Conservation (phyloP, 2,113 vertebrate species). For the Nesoenas mayeri region DNA sequence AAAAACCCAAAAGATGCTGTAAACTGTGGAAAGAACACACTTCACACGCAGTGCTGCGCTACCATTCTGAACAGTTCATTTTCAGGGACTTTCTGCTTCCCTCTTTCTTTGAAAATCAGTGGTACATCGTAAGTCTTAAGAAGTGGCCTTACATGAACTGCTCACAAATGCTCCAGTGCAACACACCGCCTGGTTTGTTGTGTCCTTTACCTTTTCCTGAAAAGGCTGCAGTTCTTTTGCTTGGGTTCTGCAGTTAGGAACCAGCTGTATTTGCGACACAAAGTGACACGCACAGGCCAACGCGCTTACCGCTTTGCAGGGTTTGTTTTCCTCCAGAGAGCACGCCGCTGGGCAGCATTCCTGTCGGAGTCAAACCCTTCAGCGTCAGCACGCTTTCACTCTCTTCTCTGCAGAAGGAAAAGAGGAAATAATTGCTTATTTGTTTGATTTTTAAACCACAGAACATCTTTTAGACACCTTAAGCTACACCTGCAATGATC, state of each 20-base stretch:
- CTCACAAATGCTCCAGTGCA: neutral
- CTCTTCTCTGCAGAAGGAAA: constrained; percentile 85
- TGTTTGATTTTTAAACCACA: rapidly evolving
- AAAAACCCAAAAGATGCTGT: neutral
- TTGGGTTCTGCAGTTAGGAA: constrained; percentile 13
- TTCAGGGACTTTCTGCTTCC: neutral
- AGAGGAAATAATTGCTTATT: neutral
- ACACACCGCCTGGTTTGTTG: neutral
- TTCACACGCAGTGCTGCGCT: neutral
- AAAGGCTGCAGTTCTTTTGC: neutral
- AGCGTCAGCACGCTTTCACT: constrained; percentile 97
- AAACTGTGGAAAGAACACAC: neutral
- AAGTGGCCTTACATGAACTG: neutral
- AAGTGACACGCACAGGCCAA: neutral
- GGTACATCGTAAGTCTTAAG: neutral
- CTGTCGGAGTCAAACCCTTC: constrained; percentile 96
- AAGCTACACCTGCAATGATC: neutral
- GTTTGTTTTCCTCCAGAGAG: constrained; percentile 97
- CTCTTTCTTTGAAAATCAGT: neutral
- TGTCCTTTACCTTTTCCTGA: neutral
- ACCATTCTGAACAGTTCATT: neutral
- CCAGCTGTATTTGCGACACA: neutral
- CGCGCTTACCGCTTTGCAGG: constrained; percentile 93
- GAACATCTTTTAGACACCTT: neutral
- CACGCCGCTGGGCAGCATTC: constrained; percentile 97